Base-by-base conservation (phyloP, 1,140 invertebrate species). In the Calephelis nemesis region DNA sequence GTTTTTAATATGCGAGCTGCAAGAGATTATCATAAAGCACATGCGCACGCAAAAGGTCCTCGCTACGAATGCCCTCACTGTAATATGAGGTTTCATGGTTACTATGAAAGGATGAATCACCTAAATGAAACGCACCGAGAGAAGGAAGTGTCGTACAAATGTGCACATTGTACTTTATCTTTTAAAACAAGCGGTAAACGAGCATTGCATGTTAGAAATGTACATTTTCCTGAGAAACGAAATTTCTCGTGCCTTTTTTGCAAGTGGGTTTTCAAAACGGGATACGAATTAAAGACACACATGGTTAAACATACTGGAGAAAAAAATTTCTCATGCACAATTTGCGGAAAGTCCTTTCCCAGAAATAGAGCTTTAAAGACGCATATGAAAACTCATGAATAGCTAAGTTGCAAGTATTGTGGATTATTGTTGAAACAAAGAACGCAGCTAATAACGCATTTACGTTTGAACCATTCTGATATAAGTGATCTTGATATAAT, bases 101-200 rank as follows among this genome's bases (percentile, higher is more conserved):
- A 90, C 63, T 89, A 89, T 63, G 82, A 88, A 39, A 76, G 89
- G 39, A 87, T 89, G 83, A 81, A 79, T 10, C 89, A 91, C 69
- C 73, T 91, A 42, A 87, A 89, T 19, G 83, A 87, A 40, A 80
- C 78, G 8, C 89, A 91, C 47, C 78, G 83, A 13, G 82, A 84
- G n/a, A 84, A 83, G 40, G 81, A 85, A 63, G 85, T 89, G 0
- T 72, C 70, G 0, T 91, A 91, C 65, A 79, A 74, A 6, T 91
- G 89, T 71, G 45, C 73, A 0, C 81, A 90, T 62, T 91, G 89
- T 67, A 81, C 88, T 0, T 62, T 84, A 50, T 77, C 82, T 0
- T 91, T 91, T 63, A 90, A 87, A 58, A 90, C 87, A 0, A 89
- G 87, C 13, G 87, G 84, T 0, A 89, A 88, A 71, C 76, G 89